Conservation (phyloP, 2,797 vertebrate genomes). For the Arrhamphus sclerolepis region DNA sequence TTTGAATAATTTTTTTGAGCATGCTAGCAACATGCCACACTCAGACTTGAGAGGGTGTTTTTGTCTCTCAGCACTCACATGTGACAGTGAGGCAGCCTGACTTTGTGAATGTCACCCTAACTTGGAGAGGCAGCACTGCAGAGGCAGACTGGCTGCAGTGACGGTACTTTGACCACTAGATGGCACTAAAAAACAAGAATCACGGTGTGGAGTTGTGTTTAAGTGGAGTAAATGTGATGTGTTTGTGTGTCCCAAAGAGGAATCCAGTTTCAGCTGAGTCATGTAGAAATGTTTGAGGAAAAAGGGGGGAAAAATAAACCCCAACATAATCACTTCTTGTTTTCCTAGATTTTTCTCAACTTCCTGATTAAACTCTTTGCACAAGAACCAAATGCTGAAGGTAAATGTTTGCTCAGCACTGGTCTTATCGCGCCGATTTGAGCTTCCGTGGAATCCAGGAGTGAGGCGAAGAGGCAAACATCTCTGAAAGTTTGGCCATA, state of each 20-base stretch:
- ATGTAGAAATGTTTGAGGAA: neutral
- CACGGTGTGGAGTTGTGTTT: too few relatives aligned
- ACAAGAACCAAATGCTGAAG: constrained; percentile 12
- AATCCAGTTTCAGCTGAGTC: constrained; percentile 6
- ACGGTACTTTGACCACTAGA: constrained; percentile 55
- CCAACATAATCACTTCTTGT: neutral
- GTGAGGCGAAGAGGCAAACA: constrained; percentile 31
- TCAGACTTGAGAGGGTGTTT: neutral
- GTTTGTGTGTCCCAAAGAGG: neutral
- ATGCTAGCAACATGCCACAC: too few relatives aligned
- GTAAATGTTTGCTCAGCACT: constrained; percentile 45
- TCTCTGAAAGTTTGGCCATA: constrained; percentile 44
- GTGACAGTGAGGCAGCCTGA: constrained; percentile 2
- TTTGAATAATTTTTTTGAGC: too few relatives aligned
- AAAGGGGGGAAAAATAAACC: constrained; percentile 1
- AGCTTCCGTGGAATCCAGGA: constrained; percentile 49
- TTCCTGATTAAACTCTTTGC: constrained; percentile 15
- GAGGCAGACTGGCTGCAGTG: constrained; percentile 24
- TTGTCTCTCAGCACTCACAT: neutral
- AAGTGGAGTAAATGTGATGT: neutral
- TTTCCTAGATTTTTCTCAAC: neutral
- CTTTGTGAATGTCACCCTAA: constrained; percentile 48
- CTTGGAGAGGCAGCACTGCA: constrained; percentile 59
- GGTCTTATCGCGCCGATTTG: constrained; percentile 36
- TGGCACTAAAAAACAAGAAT: constrained; percentile 52